Evolutionary conservation across 2,888 invertebrate genomes (phyloP).

Genomic region (Colletes collaris): DNA sequence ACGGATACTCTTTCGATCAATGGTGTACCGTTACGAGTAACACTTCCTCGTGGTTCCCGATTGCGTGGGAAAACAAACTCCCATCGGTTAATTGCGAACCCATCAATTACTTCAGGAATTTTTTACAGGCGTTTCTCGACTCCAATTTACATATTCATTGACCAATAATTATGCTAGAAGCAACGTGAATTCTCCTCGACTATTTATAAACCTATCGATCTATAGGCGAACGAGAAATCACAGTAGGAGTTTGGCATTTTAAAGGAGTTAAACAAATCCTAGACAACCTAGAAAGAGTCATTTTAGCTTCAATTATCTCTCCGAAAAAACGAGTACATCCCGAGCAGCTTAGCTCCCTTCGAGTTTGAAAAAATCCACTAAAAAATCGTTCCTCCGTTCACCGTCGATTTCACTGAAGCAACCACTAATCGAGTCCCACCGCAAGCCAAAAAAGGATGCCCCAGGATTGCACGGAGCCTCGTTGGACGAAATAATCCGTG

Average conservation of each 20-base stretch:
- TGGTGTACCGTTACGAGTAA: slow-evolving; percentile 62
- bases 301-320: too few relatives aligned
- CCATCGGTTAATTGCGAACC: slow-evolving; percentile 38
- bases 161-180: slow-evolving; percentile 1
- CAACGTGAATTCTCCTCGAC: too few relatives aligned
- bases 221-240: neutral
- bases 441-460: neutral
- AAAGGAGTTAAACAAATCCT: neutral
- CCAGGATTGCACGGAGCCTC: slow-evolving; percentile 3
- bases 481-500: slow-evolving; percentile 67
- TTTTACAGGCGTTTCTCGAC: neutral
- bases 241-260: neutral
- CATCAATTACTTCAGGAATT: slow-evolving; percentile 11
- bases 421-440: neutral
- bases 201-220: neutral
- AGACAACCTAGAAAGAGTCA: too few relatives aligned
- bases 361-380: neutral
- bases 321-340: too few relatives aligned
- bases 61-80: slow-evolving; percentile 63
- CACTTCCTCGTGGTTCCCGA: slow-evolving; percentile 42
- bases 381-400: neutral
- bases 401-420: neutral
- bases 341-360: neutral
- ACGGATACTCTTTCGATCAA: slow-evolving; percentile 54
- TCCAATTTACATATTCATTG: slow-evolving; percentile 6